Base-by-base conservation (phyloP, 2,888 invertebrate genomes). In the Athetis lepigone region DNA sequence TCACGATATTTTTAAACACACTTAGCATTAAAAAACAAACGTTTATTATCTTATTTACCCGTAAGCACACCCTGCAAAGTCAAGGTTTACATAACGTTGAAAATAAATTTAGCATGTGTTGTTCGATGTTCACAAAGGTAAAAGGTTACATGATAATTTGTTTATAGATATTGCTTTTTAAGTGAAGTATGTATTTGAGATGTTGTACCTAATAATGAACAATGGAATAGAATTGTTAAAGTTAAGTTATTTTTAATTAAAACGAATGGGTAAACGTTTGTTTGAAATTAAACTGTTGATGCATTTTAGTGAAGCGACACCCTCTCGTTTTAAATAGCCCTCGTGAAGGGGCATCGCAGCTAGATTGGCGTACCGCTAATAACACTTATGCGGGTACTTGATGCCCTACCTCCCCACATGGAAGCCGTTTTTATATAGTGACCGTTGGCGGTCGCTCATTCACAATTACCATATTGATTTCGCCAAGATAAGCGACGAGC, bases 281-380 rank as follows among this genome's bases (percentile, higher is more conserved):
- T 70, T 69, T 75, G 57, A 50, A 78, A 80, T 76, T 77, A 81
- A 87, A 84, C 80, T 79, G 86, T 86, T 85, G 84, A 88, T 90
- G 85, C 81, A 66, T 85, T 87, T 90, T 87, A 84, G 84, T 82
- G 65, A 58, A 69, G 74, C 77, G 83, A 85, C 92, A 89, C 93
- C 93, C 92, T 90, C 87, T 82, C 73, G 84, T 86, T 89, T 85
- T 88, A 90, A 92, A 92, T 89, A 89, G 87, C 83, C 79, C 82
- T 71, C 65, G 81, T 76, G 82, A 83, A 87, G 91, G 92, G 93
- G 90, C 86, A 84, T 80, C 81, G 83, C 75, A 81, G 84, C 84
- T 90, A 91, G 88, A 92, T 92, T 93, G 92, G 93, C 93, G 88
- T 85, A 88, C 90, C 88, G 86, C 90, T 90, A 91, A 90, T 92